A percentile compares a stretch with the other conserved stretches of the same genome.
phyloP scores from a whole-genome alignment of 2,797 vertebrate genomes.

The Leuciscus waleckii region DNA sequence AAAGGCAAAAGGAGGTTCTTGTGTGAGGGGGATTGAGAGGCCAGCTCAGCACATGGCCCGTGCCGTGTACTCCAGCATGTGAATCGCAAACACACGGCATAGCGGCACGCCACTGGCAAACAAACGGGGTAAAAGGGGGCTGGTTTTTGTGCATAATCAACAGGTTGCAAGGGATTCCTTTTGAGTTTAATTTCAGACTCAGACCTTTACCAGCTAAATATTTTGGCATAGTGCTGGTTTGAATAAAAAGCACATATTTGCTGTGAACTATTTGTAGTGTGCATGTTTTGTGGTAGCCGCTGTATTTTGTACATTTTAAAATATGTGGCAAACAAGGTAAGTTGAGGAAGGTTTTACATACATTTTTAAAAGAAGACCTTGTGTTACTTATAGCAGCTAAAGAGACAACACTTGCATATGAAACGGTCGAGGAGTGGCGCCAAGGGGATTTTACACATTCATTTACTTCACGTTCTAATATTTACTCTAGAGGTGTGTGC shows the following conservation, averaged over 20 bases:
- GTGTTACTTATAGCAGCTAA: slow-evolving; percentile 63
- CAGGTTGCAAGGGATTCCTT: slow-evolving; percentile 75
- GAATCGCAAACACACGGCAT: slow-evolving; percentile 80
- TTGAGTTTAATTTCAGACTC: slow-evolving; percentile 69
- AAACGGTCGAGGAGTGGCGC: slow-evolving; percentile 57
- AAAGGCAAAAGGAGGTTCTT: slow-evolving; percentile 69
- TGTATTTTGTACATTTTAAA: slow-evolving; percentile 57
- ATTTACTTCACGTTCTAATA: slow-evolving; percentile 61
- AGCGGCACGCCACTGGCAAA: slow-evolving; percentile 75
- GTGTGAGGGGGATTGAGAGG: slow-evolving; percentile 74
- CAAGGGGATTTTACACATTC: slow-evolving; percentile 60
- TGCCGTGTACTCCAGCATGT: slow-evolving; percentile 77
- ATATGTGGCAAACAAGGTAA: slow-evolving; percentile 72
- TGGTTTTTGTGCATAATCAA: slow-evolving; percentile 68
- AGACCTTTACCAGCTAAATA: slow-evolving; percentile 66
- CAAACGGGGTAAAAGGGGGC: slow-evolving; percentile 68
- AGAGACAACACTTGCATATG: slow-evolving; percentile 41
- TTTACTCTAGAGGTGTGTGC: slow-evolving; percentile 56
- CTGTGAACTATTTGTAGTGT: slow-evolving; percentile 74
- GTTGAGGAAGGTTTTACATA: slow-evolving; percentile 60
- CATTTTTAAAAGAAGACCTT: slow-evolving; percentile 65
- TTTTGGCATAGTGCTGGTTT: slow-evolving; percentile 67
- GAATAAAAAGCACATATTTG: slow-evolving; percentile 75
- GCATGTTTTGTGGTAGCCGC: slow-evolving; percentile 61
- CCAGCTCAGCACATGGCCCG: slow-evolving; percentile 72